phyloP scores from a whole-genome alignment of 1,140 invertebrate genomes.

The Cherax destructor region DNA sequence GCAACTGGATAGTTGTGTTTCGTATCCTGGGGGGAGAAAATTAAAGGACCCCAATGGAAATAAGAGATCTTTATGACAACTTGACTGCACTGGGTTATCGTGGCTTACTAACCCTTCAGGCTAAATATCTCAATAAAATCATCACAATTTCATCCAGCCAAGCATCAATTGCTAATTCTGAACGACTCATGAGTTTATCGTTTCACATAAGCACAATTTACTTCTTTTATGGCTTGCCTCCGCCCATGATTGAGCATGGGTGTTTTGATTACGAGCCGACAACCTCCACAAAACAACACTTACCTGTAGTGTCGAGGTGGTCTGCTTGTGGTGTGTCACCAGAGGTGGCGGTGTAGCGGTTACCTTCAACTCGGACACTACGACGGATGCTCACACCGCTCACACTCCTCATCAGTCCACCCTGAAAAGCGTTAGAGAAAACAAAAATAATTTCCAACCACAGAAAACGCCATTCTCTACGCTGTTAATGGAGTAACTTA shows the following conservation, averaged over 20 bases:
- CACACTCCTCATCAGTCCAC: constrained; percentile 49
- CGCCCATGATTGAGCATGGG: too few species aligned
- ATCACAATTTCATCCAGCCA: background rate
- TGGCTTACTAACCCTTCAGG: too few species aligned
- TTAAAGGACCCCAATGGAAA: too few species aligned
- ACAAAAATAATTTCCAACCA: background rate
- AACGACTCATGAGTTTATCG: background rate
- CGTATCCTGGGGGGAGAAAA: too few species aligned
- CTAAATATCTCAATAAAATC: background rate
- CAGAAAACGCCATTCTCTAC: background rate
- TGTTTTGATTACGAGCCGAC: too few species aligned
- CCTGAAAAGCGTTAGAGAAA: constrained; percentile 16
- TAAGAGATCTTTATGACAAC: too few species aligned
- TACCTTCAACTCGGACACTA: constrained; percentile 44
- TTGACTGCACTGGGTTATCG: too few species aligned
- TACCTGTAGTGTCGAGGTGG: constrained; percentile 23
- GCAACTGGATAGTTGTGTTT: too few species aligned
- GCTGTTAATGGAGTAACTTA: background rate
- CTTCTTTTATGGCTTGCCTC: too few species aligned
- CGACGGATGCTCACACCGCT: constrained; percentile 50
- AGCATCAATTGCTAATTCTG: background rate
- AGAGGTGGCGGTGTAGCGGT: constrained; percentile 34
- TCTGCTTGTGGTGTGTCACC: background rate
- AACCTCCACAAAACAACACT: background rate
- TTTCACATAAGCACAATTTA: too few species aligned